Evolutionary conservation across 2,888 invertebrate genomes (phyloP).

Genomic region (Tryphoninae sp.): DNA sequence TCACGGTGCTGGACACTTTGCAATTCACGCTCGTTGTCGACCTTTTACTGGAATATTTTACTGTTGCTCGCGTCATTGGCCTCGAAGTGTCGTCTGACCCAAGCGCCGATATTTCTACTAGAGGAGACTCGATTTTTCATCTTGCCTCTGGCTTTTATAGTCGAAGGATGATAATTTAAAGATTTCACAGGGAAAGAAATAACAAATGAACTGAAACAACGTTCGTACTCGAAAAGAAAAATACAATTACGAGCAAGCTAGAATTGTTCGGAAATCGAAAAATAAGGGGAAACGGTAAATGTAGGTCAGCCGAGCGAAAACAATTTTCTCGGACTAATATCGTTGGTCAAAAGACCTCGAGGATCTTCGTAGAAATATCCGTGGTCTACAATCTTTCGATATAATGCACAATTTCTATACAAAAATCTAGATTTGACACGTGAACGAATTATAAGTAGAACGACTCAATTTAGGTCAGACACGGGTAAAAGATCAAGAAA

Average conservation of each 20-base stretch:
- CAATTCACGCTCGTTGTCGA: constrained; percentile 18
- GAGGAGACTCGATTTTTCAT: not conserved
- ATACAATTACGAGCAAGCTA: not conserved
- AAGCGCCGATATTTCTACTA: constrained; percentile 22
- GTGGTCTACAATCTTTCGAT: too few species aligned
- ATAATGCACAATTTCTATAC: too few species aligned
- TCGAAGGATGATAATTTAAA: not conserved
- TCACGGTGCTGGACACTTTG: constrained; percentile 20
- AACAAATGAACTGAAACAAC: not conserved
- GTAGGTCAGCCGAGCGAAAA: not conserved
- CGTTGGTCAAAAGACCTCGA: too few species aligned
- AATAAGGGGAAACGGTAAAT: not conserved
- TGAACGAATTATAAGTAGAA: too few species aligned
- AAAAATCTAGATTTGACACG: too few species aligned
- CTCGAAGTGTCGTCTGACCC: constrained; percentile 9
- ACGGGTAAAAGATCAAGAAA: too few species aligned
- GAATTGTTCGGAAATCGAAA: not conserved
- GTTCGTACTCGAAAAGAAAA: not conserved
- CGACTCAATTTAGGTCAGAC: too few species aligned
- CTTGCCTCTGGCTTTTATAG: not conserved
- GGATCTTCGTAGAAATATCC: too few species aligned
- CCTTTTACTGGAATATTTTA: constrained; percentile 32
- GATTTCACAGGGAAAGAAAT: not conserved
- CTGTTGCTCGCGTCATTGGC: constrained; percentile 29
- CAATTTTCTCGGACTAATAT: too few species aligned